phyloP scores from a whole-genome alignment of 2,797 vertebrate species.

The Steatocranus sp. region DNA sequence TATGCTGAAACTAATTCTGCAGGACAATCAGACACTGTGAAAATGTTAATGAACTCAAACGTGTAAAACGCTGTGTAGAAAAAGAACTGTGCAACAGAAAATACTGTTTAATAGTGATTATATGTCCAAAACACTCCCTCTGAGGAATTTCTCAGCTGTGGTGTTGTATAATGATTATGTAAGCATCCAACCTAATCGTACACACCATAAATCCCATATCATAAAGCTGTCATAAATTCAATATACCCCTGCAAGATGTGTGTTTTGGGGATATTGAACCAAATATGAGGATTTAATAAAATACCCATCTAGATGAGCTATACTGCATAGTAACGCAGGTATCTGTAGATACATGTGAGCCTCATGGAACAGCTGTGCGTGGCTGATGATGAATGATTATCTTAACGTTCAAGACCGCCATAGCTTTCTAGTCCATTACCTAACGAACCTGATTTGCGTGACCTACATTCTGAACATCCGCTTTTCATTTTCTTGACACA shows the following conservation, averaged over 20 bases:
- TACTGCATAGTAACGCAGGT: background rate
- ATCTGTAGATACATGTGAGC: background rate
- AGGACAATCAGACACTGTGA: background rate
- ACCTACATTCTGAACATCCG: conserved; percentile 1
- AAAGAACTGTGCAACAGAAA: background rate
- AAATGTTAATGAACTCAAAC: background rate
- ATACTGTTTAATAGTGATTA: background rate
- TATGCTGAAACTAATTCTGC: background rate
- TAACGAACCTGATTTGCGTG: background rate
- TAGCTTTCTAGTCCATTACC: background rate
- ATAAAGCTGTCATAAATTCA: background rate
- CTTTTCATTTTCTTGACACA: background rate
- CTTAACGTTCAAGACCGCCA: background rate
- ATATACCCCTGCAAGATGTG: background rate
- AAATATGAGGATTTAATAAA: background rate
- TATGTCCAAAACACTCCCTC: background rate
- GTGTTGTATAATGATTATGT: background rate
- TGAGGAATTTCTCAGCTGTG: background rate
- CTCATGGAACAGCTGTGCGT: background rate
- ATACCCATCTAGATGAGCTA: background rate
- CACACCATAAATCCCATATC: background rate
- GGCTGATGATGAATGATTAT: background rate
- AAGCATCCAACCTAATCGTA: background rate
- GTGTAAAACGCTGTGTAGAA: background rate
- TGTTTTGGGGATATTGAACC: background rate